A percentile compares a stretch with the other conserved stretches of the same genome.
These are phyloP conservation scores for Globodera rostochiensis DNA, from an alignment of 1,140 invertebrate species.

Conservation along the genomic window DNA sequence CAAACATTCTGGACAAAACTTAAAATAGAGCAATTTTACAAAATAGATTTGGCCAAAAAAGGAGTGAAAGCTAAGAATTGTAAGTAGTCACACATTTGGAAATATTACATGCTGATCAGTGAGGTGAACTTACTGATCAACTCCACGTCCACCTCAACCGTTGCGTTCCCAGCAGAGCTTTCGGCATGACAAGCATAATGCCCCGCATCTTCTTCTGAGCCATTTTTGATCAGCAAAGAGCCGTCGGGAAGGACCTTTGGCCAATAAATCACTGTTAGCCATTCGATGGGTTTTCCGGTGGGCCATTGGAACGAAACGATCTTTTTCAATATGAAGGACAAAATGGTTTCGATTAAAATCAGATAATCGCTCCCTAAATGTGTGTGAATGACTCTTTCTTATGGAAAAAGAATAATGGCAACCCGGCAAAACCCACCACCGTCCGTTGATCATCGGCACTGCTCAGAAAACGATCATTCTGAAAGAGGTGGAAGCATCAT, in stretches of 20 bases:
- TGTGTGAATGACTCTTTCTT: no score
- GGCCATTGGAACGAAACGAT: not conserved
- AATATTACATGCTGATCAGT: not conserved
- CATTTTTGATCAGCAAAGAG: constrained; percentile 51
- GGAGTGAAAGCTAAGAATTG: not conserved
- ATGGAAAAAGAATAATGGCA: no score
- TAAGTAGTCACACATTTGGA: not conserved
- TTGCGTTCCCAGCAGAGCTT: constrained; percentile 68
- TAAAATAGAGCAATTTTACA: not conserved
- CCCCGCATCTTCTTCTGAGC: constrained; percentile 64
- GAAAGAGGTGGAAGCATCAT: not conserved
- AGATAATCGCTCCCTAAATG: no score
- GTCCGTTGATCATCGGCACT: not conserved
- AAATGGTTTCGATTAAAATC: not conserved
- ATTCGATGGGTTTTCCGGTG: constrained; percentile 16
- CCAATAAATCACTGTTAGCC: constrained; percentile 12
- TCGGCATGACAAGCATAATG: constrained; percentile 67
- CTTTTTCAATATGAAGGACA: not conserved
- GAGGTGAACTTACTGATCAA: constrained; percentile 65
- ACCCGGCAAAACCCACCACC: not conserved
- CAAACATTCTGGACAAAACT: constrained; percentile 1
- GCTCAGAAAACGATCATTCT: not conserved
- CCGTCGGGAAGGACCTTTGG: constrained; percentile 56
- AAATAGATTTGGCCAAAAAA: not conserved
- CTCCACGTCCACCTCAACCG: constrained; percentile 65